A percentile compares a stretch with the other conserved stretches of the same genome.
These are phyloP conservation scores for Acrocephalus arundinaceus DNA, from an alignment of 2,113 vertebrate species.

Conservation along the genomic window DNA sequence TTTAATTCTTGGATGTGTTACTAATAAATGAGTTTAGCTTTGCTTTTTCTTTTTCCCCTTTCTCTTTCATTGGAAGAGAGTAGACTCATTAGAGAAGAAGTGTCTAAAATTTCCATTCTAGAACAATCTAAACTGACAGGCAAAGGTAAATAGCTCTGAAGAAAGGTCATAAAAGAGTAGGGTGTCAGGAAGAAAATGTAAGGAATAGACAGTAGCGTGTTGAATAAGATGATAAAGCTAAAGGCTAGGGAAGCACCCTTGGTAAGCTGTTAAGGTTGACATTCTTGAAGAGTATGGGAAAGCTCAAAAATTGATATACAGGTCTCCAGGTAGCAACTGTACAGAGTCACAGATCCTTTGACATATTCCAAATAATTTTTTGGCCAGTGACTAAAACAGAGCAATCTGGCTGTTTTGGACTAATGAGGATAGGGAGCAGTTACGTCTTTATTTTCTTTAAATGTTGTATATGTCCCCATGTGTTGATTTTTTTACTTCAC, in stretches of 20 bases:
- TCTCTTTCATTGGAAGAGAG: neutral
- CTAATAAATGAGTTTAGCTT: neutral
- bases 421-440: neutral
- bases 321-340: neutral
- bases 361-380: neutral
- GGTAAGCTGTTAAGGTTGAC: too few species aligned
- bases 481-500: neutral
- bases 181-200: neutral
- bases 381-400: neutral
- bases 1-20: neutral
- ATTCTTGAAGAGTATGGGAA: neutral
- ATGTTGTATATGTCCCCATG: fast-evolving
- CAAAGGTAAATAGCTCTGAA: neutral
- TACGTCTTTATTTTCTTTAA: neutral
- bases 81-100: neutral
- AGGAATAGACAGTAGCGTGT: neutral
- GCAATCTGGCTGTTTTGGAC: neutral
- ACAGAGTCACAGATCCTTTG: neutral
- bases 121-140: neutral
- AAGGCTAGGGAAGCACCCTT: neutral
- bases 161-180: neutral
- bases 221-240: neutral
- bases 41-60: neutral
- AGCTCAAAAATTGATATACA: neutral
- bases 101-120: neutral